A percentile compares a stretch with the other conserved stretches of the same genome.
These are phyloP conservation scores for Lasiurus borealis DNA, from an alignment of 2,113 vertebrate species.

Conservation along the genomic window DNA sequence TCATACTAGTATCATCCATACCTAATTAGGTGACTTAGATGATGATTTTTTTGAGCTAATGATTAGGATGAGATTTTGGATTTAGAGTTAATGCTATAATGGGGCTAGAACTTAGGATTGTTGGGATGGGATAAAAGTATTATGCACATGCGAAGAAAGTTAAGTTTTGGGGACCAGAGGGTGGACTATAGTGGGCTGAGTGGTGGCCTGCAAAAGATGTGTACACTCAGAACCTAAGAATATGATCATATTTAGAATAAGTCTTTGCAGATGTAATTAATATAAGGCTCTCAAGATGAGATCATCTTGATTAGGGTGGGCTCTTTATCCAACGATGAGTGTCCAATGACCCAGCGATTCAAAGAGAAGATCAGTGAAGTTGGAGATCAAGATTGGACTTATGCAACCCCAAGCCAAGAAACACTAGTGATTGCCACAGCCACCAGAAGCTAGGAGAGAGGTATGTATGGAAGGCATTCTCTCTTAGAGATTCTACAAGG, in stretches of 20 bases:
- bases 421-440: rapidly evolving
- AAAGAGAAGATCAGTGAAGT: background rate
- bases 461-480: background rate
- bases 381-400: background rate
- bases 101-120: background rate
- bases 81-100: background rate
- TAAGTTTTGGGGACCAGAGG: background rate
- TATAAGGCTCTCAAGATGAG: background rate
- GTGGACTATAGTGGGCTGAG: too few species aligned
- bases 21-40: background rate
- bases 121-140: background rate
- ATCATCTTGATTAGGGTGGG: background rate
- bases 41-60: background rate
- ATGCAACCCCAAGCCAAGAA: background rate
- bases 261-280: background rate
- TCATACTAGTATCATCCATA: too few species aligned
- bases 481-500: background rate
- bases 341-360: too few species aligned
- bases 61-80: background rate
- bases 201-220: background rate
- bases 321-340: rapidly evolving
- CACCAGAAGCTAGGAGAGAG: background rate
- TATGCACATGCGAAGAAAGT: background rate
- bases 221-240: background rate
- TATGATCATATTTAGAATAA: background rate